Percentiles rank a stretch among this genome's conserved stretches.
These are phyloP conservation scores for Drosophila ogumai DNA, from an alignment of 1,140 invertebrate species.

Conservation along the genomic window DNA sequence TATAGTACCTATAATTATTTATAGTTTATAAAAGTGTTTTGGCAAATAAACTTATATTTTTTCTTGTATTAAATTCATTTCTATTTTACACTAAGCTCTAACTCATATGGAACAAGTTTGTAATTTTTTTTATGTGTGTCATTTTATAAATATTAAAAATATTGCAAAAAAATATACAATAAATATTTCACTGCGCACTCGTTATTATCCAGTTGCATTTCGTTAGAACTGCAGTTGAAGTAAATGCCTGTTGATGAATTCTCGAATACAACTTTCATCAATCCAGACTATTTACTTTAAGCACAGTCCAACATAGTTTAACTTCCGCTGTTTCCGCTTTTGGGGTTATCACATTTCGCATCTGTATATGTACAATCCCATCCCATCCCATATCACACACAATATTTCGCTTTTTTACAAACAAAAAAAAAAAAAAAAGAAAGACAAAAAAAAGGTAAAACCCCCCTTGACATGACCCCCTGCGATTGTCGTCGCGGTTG, in stretches of 20 bases:
- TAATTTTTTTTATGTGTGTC: too few species aligned
- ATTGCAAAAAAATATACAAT: background rate
- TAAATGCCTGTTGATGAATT: slow-evolving; percentile 85
- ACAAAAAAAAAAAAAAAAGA: background rate
- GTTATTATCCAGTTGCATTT: slow-evolving; percentile 73
- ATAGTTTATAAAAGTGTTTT: too few species aligned
- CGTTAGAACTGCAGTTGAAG: slow-evolving; percentile 84
- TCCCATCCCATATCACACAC: slow-evolving; percentile 12
- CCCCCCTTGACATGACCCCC: slow-evolving; percentile 15
- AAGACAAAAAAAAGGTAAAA: too few species aligned
- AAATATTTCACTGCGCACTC: slow-evolving; percentile 34
- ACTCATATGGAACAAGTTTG: slow-evolving; percentile 69
- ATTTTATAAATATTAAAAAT: background rate
- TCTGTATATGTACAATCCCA: slow-evolving; percentile 15
- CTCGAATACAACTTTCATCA: slow-evolving; percentile 82
- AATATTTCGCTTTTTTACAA: slow-evolving; percentile 19
- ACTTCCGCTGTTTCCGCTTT: slow-evolving; percentile 18
- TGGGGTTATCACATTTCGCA: slow-evolving; percentile 28
- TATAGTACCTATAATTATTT: too few species aligned
- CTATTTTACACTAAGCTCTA: background rate
- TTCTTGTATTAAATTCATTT: too few species aligned
- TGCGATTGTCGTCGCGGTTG: slow-evolving; percentile 53
- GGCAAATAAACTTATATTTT: too few species aligned
- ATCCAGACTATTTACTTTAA: slow-evolving; percentile 85
- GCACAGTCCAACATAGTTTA: slow-evolving; percentile 76